Conservation (phyloP, 1,140 invertebrate genomes). For the Ceratitis capitata region DNA sequence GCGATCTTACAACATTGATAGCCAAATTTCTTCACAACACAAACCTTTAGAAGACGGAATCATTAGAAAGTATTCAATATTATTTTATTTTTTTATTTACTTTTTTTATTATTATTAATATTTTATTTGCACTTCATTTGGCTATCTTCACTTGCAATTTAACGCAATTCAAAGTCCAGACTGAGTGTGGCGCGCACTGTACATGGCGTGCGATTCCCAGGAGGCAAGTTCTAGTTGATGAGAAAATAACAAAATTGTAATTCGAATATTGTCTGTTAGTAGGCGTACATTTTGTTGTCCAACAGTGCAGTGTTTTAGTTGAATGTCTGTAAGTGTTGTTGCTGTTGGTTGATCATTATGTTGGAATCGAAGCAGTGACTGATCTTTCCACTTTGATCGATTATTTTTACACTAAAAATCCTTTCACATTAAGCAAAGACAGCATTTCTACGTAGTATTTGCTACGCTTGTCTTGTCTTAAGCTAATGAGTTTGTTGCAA, state of each 20-base stretch:
- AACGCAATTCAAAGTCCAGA: background rate
- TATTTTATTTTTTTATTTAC: no score
- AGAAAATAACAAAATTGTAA: background rate
- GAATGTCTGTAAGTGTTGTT: background rate
- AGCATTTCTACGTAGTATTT: no score
- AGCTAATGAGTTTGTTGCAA: no score
- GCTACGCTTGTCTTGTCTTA: no score
- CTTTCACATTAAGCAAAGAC: no score
- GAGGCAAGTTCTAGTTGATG: background rate
- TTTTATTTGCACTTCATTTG: background rate
- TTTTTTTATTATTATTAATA: no score
- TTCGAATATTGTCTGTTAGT: no score
- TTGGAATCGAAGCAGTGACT: no score
- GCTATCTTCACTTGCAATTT: conserved; percentile 4
- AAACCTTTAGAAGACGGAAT: no score
- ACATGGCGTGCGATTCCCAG: background rate
- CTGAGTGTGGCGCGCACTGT: background rate
- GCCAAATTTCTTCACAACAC: background rate
- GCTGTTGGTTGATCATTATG: background rate
- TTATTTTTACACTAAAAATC: no score
- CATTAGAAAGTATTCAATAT: conserved; percentile 1
- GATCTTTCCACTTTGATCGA: no score
- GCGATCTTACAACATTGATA: background rate
- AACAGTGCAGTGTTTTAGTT: background rate
- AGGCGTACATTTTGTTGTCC: background rate